phyloP scores from a whole-genome alignment of 2,797 vertebrate species.

The Melanotaenia parkinsoni region DNA sequence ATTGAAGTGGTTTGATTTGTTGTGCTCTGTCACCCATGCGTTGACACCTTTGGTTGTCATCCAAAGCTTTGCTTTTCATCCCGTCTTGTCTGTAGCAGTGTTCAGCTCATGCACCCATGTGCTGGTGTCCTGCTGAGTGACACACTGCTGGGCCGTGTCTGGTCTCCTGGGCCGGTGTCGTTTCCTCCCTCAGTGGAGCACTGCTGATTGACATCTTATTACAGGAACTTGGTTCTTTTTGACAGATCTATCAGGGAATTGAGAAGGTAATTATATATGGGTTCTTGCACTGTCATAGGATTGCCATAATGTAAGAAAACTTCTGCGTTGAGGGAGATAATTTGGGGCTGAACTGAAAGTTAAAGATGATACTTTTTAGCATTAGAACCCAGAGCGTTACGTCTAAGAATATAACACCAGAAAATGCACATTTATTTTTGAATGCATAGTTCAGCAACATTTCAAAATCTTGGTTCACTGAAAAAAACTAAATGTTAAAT shows the following conservation, averaged over 20 bases:
- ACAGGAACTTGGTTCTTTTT: conserved; percentile 43
- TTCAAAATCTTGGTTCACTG: not conserved
- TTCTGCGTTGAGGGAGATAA: not conserved
- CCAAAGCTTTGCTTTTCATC: conserved; percentile 20
- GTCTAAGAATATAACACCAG: not conserved
- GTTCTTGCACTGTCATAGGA: not conserved
- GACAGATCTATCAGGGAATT: conserved; percentile 43
- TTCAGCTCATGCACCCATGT: conserved; percentile 17
- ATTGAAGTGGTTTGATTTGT: conserved; percentile 19
- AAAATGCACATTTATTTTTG: not conserved
- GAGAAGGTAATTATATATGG: conserved; percentile 54
- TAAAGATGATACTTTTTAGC: not conserved
- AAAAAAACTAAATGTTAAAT: not conserved
- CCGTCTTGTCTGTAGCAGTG: not conserved
- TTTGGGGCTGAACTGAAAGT: not conserved
- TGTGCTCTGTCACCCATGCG: conserved; percentile 7
- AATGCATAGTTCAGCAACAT: not conserved
- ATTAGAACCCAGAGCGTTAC: not conserved
- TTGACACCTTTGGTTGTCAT: conserved; percentile 20
- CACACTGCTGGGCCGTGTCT: conserved; percentile 8
- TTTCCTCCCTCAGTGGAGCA: conserved; percentile 36
- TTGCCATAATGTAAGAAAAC: conserved; percentile 21
- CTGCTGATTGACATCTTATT: conserved; percentile 65
- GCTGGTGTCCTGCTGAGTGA: conserved; percentile 31
- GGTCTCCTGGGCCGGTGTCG: conserved; percentile 24